These are phyloP conservation scores for Cyprinus carpio DNA, from an alignment of 2,113 vertebrate species.

Conservation along the genomic window DNA sequence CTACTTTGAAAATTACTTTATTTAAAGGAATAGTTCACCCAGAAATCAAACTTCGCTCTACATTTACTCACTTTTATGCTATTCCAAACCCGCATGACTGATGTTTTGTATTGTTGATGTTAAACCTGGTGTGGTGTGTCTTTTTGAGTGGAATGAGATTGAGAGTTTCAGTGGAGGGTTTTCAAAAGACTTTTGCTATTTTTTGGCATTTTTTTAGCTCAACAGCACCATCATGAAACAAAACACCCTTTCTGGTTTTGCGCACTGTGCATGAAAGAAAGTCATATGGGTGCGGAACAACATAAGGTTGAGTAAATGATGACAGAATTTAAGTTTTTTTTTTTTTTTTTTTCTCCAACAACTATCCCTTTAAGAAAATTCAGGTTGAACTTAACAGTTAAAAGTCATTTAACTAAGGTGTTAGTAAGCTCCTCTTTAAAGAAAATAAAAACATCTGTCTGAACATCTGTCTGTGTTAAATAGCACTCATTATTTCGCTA, in stretches of 20 bases:
- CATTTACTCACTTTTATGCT: background rate
- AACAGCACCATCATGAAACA: background rate
- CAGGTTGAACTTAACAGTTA: background rate
- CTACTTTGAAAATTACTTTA: background rate
- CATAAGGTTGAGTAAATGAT: background rate
- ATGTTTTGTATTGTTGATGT: background rate
- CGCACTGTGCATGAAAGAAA: background rate
- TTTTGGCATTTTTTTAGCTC: background rate
- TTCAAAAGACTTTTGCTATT: background rate
- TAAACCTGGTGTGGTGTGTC: background rate
- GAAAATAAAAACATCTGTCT: conserved; percentile 11
- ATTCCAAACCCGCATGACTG: background rate
- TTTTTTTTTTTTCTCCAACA: background rate
- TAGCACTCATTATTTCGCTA: conserved; percentile 25
- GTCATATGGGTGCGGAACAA: background rate
- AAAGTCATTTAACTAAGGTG: conserved; percentile 7
- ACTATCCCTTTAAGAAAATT: background rate
- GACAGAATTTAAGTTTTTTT: background rate
- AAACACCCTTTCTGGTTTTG: background rate
- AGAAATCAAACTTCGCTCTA: background rate
- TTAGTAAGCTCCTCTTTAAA: background rate
- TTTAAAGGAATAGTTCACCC: background rate
- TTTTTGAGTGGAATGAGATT: background rate
- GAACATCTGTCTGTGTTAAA: background rate
- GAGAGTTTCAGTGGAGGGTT: background rate